phyloP scores from a whole-genome alignment of 2,113 vertebrate genomes.

The Chitala chitala region DNA sequence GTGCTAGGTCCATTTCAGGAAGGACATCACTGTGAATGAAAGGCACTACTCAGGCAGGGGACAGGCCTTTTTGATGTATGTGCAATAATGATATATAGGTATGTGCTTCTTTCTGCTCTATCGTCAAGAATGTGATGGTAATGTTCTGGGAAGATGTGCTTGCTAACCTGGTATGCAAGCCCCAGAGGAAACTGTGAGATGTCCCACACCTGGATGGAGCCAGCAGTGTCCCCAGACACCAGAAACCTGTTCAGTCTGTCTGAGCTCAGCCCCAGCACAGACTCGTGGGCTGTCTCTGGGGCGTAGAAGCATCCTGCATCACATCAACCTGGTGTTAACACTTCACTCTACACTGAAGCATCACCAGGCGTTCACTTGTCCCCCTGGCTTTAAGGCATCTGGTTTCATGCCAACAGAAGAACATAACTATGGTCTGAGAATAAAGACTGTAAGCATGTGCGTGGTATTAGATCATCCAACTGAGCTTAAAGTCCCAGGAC shows the following conservation, averaged over 20 bases:
- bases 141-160: neutral
- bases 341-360: neutral
- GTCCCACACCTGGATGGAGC: conserved; percentile 52
- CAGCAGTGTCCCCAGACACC: conserved; percentile 52
- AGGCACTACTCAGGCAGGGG: neutral
- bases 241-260: conserved; percentile 52
- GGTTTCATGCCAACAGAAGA: neutral
- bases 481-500: neutral
- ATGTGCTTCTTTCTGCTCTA: too few relatives aligned
- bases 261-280: conserved; percentile 46
- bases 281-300: conserved; percentile 30
- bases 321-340: neutral
- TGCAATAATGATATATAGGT: too few relatives aligned
- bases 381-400: neutral
- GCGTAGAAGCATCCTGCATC: conserved; percentile 49
- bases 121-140: too few relatives aligned
- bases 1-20: neutral
- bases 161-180: conserved; percentile 30
- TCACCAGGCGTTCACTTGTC: neutral
- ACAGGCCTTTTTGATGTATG: neutral
- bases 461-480: neutral
- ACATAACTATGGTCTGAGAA: neutral
- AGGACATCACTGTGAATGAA: neutral
- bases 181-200: conserved; percentile 43
- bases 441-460: neutral